Evolutionary conservation across 2,797 vertebrate genomes (phyloP), one percentile per base, ranked within the genome.

Genomic region (Craterocephalus amniculus): DNA sequence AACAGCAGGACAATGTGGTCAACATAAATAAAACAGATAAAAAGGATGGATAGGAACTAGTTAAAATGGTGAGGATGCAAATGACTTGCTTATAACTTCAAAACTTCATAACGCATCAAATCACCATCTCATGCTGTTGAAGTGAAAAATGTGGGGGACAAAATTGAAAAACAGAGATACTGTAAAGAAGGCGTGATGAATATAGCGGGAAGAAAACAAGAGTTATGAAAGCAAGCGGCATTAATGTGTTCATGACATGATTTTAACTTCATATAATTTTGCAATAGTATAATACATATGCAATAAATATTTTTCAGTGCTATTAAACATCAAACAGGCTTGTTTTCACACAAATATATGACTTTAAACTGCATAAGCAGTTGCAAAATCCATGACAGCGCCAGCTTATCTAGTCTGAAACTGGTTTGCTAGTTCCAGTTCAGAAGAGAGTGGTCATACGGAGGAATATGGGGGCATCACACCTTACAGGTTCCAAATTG

Each of bases 21-120:
- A 4, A 62, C 45, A 22, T 34, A 11, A 63, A 55, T 57, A 56
- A 36, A 22, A 1, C 1, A 63, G 67, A 65, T 45, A 35, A 62
- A 52, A 57, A 72, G 3, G 36, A 20, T 63, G 63, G 67, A 73
- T 70, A 56, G 71, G 63, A 74, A 67, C 43, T 71, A 29, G 7
- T 24, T 64, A 55, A 58, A 38, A 49, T 35, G 34, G 56, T 62
- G 16, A 70, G 67, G 72, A 72, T 55, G 64, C 61, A 70, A 73
- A 77, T 67, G 57, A 90, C 58, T 86, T 70, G 76, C 26, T 76
- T 56, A 61, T 60, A 14, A 27, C 49, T 27, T 52, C 13, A 24
- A 14, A 5, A 77, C 77, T 27, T 52, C 13, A 24, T 27, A 5
- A 77, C 77, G 48, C 58, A n/a, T 14, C 66, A 29, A 61, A 65